These are phyloP conservation scores for Orchesella cincta DNA, from an alignment of 1,140 invertebrate species.

Conservation along the genomic window DNA sequence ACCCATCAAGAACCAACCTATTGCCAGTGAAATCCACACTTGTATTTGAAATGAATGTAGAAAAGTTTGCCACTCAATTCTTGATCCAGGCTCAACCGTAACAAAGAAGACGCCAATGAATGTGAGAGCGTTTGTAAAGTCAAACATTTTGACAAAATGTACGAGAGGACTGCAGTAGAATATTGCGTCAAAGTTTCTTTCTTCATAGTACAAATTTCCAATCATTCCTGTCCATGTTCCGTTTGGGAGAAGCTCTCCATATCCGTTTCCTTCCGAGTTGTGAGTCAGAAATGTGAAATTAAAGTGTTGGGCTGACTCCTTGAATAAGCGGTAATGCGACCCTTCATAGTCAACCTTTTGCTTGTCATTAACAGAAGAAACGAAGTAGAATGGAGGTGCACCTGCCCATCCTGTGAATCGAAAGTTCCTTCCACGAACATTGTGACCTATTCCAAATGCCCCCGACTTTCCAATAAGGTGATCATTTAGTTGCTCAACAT, in stretches of 20 bases:
- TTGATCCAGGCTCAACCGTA: not conserved
- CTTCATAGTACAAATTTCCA: slow-evolving; percentile 16
- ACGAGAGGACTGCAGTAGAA: not conserved
- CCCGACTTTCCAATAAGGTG: too few species aligned
- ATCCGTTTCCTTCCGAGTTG: not conserved
- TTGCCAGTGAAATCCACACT: not conserved
- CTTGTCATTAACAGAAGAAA: too few species aligned
- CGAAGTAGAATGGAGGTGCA: not conserved
- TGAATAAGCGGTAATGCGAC: slow-evolving; percentile 3
- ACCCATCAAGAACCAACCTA: not conserved
- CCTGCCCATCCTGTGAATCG: not conserved
- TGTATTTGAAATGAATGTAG: not conserved
- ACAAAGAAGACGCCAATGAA: not conserved
- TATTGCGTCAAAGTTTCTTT: slow-evolving; percentile 20
- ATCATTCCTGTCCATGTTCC: slow-evolving; percentile 34
- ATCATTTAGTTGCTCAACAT: too few species aligned
- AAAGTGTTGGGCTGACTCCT: not conserved
- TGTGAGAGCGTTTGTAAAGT: not conserved
- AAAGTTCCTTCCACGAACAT: not conserved
- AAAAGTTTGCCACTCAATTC: not conserved
- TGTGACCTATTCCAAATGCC: too few species aligned
- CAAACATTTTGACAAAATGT: not conserved
- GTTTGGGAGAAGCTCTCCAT: slow-evolving; percentile 22
- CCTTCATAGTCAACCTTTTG: not conserved
- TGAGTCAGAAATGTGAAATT: slow-evolving; percentile 26